These are phyloP conservation scores for Bombus waltoni DNA, from an alignment of 1,140 invertebrate species.

Conservation along the genomic window DNA sequence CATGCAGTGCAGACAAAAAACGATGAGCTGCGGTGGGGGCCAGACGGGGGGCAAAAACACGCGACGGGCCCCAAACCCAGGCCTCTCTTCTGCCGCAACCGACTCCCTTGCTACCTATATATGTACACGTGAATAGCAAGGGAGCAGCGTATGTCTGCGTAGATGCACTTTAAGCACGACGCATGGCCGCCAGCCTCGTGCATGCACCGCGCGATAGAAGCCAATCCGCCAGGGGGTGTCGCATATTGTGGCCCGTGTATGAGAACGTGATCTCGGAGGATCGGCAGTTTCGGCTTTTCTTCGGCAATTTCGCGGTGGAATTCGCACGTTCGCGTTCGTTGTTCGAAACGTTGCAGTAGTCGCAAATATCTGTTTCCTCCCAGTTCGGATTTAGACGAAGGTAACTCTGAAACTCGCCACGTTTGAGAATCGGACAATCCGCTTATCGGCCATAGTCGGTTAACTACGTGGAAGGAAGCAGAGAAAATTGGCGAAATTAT, in stretches of 20 bases:
- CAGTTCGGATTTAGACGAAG: too few species aligned
- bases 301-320: neutral
- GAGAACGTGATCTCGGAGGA: neutral
- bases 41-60: slow-evolving; percentile 79
- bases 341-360: too few species aligned
- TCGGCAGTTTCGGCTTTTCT: neutral
- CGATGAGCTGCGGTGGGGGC: slow-evolving; percentile 76
- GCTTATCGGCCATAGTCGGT: too few species aligned
- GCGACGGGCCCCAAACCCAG: slow-evolving; percentile 77
- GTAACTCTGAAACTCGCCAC: too few species aligned
- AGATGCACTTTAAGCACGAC: slow-evolving; percentile 53
- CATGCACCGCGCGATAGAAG: slow-evolving; percentile 49
- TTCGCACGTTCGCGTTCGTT: too few species aligned
- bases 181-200: slow-evolving; percentile 48
- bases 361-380: too few species aligned
- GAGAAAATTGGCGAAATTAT: too few species aligned
- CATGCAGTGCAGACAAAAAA: slow-evolving; percentile 78
- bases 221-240: slow-evolving; percentile 24
- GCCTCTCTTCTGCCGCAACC: slow-evolving; percentile 49
- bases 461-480: too few species aligned
- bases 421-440: too few species aligned
- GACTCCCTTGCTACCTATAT: slow-evolving; percentile 44
- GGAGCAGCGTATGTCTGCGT: slow-evolving; percentile 5
- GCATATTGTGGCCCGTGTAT: slow-evolving; percentile 4
- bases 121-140: neutral